Conservation (phyloP, 2,888 invertebrate genomes). For the Xiphydria camelus region DNA sequence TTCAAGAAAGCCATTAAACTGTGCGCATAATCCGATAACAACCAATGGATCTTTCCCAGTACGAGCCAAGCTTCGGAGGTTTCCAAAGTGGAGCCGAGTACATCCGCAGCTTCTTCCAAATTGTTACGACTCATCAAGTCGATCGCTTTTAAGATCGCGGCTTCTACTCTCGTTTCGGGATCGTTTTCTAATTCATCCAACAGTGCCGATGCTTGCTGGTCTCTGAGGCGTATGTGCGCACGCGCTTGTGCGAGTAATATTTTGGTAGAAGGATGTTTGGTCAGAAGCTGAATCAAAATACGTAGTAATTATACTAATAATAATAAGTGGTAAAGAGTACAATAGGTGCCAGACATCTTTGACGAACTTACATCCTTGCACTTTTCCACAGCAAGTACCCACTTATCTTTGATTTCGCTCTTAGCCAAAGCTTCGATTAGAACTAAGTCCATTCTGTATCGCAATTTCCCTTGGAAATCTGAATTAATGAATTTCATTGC, state of each 20-base stretch:
- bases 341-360: too few relatives aligned
- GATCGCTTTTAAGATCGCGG: conserved; percentile 60
- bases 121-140: conserved; percentile 60
- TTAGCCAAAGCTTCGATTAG: conserved; percentile 56
- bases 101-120: conserved; percentile 62
- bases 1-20: conserved; percentile 68
- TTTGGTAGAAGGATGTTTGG: conserved; percentile 28
- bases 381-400: conserved; percentile 48
- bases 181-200: conserved; percentile 49
- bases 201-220: conserved; percentile 51
- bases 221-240: conserved; percentile 54
- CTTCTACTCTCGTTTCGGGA: conserved; percentile 32
- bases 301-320: conserved; percentile 8
- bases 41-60: conserved; percentile 67
- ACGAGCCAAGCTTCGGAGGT: conserved; percentile 63
- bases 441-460: conserved; percentile 41
- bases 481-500: conserved; percentile 50
- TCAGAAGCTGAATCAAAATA: conserved; percentile 20
- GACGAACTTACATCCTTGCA: conserved; percentile 54
- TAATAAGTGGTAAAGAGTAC: conserved; percentile 2
- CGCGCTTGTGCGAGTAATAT: conserved; percentile 45
- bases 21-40: conserved; percentile 63
- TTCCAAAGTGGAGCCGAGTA: conserved; percentile 60
- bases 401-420: conserved; percentile 60
- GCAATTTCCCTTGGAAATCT: conserved; percentile 40